Conservation (phyloP, 2,113 vertebrate species). For the Nibea coibor region DNA sequence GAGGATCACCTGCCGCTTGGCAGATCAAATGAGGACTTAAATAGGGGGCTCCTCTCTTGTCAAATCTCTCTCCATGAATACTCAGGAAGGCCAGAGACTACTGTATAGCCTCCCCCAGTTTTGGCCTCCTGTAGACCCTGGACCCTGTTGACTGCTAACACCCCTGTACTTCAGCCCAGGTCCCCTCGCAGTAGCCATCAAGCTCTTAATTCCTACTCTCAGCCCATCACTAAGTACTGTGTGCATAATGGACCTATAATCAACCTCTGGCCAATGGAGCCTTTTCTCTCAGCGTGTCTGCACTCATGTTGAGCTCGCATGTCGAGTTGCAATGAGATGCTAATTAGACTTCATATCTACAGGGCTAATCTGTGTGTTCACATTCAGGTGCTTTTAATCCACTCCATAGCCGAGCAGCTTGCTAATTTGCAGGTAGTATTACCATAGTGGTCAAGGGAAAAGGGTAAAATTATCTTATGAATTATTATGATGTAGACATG, state of each 20-base stretch:
- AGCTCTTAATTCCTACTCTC: conserved; percentile 81
- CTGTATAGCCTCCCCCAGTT: conserved; percentile 67
- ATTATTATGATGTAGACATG: conserved; percentile 48
- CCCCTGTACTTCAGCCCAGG: conserved; percentile 69
- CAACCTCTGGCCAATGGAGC: conserved; percentile 77
- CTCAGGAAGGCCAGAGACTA: conserved; percentile 72
- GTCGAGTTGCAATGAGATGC: conserved; percentile 81
- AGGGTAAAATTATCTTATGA: conserved; percentile 53
- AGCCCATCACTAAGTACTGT: conserved; percentile 78
- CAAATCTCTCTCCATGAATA: conserved; percentile 83
- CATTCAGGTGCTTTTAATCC: conserved; percentile 82
- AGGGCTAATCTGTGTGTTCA: conserved; percentile 78
- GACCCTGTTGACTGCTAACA: conserved; percentile 73
- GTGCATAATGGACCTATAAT: conserved; percentile 82
- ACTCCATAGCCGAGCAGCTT: conserved; percentile 61
- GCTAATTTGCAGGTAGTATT: conserved; percentile 74
- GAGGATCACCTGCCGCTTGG: conserved; percentile 81
- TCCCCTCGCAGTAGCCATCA: conserved; percentile 76
- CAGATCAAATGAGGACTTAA: conserved; percentile 82
- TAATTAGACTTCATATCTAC: conserved; percentile 81
- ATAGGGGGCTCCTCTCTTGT: conserved; percentile 75
- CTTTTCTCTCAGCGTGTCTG: conserved; percentile 79
- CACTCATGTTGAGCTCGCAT: conserved; percentile 77
- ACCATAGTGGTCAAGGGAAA: conserved; percentile 49
- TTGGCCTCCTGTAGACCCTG: conserved; percentile 71